These are phyloP conservation scores for Alcedo atthis DNA, from an alignment of 2,797 vertebrate species.

Conservation along the genomic window DNA sequence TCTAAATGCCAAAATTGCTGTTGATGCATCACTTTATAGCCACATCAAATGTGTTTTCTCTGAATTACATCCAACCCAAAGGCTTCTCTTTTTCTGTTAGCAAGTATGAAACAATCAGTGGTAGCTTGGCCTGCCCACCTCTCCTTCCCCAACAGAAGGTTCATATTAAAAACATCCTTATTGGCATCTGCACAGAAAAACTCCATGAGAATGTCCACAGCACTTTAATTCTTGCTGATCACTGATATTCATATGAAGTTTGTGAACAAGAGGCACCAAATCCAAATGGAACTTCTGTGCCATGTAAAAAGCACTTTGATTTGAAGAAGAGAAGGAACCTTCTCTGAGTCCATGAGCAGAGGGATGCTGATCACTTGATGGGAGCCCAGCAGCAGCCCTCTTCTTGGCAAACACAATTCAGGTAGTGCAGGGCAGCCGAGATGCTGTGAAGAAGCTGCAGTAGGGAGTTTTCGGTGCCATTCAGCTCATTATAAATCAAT, in stretches of 20 bases:
- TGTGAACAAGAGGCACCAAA: background rate
- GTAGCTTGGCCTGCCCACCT: background rate
- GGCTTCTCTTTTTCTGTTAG: background rate
- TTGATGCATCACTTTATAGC: slow-evolving; percentile 20
- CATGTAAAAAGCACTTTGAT: background rate
- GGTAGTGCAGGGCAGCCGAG: background rate
- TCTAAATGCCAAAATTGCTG: background rate
- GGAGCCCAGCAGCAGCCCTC: background rate
- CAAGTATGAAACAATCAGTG: background rate
- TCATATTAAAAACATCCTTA: background rate
- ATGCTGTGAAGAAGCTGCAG: background rate
- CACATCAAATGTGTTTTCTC: background rate
- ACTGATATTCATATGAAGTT: background rate
- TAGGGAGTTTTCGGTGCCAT: background rate
- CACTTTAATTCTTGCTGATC: background rate
- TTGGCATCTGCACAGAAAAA: background rate
- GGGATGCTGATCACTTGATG: background rate
- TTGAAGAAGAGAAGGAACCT: background rate
- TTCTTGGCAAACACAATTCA: background rate
- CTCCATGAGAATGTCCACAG: background rate
- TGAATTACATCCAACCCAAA: background rate
- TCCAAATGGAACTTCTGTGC: slow-evolving; percentile 12
- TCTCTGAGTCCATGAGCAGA: background rate
- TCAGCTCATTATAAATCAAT: slow-evolving; percentile 51
- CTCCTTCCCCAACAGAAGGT: background rate